Evolutionary conservation across 2,113 vertebrate species (phyloP).

Genomic region (Eonycteris spelaea): DNA sequence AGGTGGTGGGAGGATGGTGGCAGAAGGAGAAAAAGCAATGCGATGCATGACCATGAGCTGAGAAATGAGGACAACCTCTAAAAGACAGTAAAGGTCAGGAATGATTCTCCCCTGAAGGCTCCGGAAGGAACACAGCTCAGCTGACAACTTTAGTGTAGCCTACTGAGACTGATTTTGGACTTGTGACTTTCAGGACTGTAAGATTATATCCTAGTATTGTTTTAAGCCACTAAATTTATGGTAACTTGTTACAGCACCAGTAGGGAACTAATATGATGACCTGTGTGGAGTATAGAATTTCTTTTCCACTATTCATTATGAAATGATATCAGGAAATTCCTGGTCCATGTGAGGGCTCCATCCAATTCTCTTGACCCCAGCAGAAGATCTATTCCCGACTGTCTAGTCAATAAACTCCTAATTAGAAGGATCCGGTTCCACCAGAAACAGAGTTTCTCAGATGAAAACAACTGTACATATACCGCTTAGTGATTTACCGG

Average conservation of each 20-base stretch:
- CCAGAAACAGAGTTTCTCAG: not conserved
- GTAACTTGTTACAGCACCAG: not conserved
- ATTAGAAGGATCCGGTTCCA: not conserved
- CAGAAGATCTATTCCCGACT: not conserved
- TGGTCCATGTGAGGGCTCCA: not conserved
- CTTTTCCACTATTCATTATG: not conserved
- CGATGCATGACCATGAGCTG: not conserved
- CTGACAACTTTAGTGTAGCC: not conserved
- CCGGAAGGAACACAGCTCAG: not conserved
- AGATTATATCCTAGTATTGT: not conserved
- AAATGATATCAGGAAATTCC: not conserved
- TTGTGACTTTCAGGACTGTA: not conserved
- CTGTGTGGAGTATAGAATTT: not conserved
- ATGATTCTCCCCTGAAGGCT: rapidly evolving
- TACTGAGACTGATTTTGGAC: not conserved
- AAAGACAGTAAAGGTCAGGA: not conserved
- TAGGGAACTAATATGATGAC: not conserved
- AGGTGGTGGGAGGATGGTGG: not conserved
- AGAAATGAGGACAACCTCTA: not conserved
- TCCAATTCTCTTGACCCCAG: not conserved
- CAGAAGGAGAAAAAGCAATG: not conserved
- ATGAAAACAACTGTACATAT: not conserved
- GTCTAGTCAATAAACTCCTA: not conserved
- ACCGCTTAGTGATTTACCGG: not conserved
- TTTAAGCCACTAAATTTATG: not conserved